A percentile compares a stretch with the other conserved stretches of the same genome.
Evolutionary conservation across 2,888 invertebrate species (phyloP).

Genomic region (Galerucella calmariensis): DNA sequence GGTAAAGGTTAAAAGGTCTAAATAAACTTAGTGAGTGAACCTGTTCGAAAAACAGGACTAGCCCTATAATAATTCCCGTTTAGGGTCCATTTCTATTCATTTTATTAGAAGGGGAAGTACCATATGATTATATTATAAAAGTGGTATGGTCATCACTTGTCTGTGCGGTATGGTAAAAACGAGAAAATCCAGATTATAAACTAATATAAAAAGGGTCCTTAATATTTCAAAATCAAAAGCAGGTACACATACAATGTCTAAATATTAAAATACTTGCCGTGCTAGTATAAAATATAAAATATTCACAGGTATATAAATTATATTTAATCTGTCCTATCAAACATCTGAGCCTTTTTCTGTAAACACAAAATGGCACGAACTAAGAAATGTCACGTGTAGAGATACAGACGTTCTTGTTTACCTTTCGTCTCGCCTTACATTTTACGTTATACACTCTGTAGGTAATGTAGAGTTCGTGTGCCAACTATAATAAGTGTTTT

Average conservation of each 20-base stretch:
- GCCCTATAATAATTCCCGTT: conserved; percentile 30
- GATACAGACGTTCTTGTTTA: neutral
- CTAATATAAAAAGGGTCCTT: neutral
- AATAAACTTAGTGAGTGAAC: conserved; percentile 8
- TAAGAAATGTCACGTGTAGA: conserved; percentile 18
- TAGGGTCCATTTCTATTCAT: conserved; percentile 38
- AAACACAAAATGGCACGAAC: conserved; percentile 18
- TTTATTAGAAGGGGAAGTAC: conserved; percentile 31
- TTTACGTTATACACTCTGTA: neutral
- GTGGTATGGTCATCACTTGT: conserved; percentile 24
- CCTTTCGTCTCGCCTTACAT: neutral
- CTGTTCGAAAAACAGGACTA: conserved; percentile 21
- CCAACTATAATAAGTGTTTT: neutral
- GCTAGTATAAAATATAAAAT: neutral
- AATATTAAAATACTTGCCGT: neutral
- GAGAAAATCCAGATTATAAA: conserved; percentile 18
- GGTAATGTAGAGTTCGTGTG: neutral
- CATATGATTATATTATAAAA: conserved; percentile 20
- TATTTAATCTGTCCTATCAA: neutral
- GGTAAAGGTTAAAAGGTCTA: conserved; percentile 13
- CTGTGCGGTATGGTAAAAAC: conserved; percentile 8
- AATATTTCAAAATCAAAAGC: neutral
- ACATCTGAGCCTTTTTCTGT: conserved; percentile 12
- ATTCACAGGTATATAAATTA: neutral
- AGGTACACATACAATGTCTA: neutral